Evolutionary conservation across 37 sponge, comb jelly and placozoan genomes (phyloP).

Genomic region (Ephydatia muelleri): DNA sequence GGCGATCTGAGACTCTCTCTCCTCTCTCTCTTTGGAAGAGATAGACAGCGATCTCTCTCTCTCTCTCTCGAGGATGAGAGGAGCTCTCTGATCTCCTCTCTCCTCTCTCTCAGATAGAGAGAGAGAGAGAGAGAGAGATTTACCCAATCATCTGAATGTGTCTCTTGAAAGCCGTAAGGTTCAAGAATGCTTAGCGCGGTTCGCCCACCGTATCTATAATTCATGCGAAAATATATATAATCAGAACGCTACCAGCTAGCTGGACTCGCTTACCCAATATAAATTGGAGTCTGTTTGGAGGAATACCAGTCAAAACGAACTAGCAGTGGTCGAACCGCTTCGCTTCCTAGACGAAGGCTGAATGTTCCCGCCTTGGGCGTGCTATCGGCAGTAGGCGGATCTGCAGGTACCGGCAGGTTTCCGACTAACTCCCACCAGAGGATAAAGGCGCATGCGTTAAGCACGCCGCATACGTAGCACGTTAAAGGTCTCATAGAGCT

Average conservation of each 20-base stretch:
- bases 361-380: not conserved
- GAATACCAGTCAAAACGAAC: conserved; percentile 85
- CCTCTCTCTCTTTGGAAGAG: no score
- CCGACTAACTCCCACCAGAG: not conserved
- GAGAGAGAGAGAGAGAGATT: conserved; percentile 11
- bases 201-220: conserved; percentile 74
- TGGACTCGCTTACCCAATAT: conserved; percentile 59
- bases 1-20: no score
- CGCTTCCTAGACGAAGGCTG: not conserved
- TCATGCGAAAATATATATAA: not conserved
- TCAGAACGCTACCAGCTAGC: not conserved
- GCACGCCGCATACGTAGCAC: not conserved
- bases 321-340: conserved; percentile 55
- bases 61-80: no score
- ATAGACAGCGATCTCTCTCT: no score
- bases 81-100: no score
- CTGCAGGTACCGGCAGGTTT: not conserved
- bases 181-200: conserved; percentile 76
- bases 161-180: conserved; percentile 79
- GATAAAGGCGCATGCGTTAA: not conserved
- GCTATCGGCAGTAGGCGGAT: not conserved
- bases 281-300: conserved; percentile 58
- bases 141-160: conserved; percentile 89
- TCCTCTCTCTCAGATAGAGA: not conserved
- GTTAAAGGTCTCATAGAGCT: not conserved